Conservation (phyloP, 2,888 invertebrate genomes). For the Urechis unicinctus region DNA sequence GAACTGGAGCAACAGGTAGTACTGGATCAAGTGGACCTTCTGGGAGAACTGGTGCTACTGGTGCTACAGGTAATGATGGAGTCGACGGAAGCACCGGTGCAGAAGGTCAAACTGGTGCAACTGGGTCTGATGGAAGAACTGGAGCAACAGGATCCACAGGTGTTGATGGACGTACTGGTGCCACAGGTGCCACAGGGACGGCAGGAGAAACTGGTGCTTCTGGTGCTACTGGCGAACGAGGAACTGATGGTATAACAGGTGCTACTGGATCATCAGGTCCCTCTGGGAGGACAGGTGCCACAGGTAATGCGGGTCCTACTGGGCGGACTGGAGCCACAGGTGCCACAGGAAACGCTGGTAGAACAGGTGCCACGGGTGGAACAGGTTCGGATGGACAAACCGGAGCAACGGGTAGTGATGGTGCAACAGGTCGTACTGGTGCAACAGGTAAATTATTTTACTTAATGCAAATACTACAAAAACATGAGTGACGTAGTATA, state of each 20-base stretch:
- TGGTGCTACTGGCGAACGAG: constrained; percentile 8
- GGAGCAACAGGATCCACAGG: constrained; percentile 12
- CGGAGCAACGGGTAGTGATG: not conserved
- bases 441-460: not conserved
- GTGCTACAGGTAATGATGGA: constrained; percentile 8
- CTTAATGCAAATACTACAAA: not conserved
- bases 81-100: constrained; percentile 5
- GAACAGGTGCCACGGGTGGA: not conserved
- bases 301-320: not conserved
- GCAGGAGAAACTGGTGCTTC: constrained; percentile 10
- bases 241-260: constrained; percentile 6
- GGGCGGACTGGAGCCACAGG: not conserved
- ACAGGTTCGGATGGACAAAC: not conserved
- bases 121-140: constrained; percentile 55
- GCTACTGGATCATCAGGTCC: constrained; percentile 6
- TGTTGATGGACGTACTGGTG: constrained; percentile 4
- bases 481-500: not conserved
- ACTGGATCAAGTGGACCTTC: constrained; percentile 12
- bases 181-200: constrained; percentile 6
- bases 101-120: constrained; percentile 11
- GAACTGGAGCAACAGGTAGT: constrained; percentile 7
- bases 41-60: constrained; percentile 12
- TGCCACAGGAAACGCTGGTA: not conserved
- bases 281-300: constrained; percentile 1
- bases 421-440: not conserved